Base-by-base conservation (phyloP, 2,888 invertebrate genomes). In the Lasioglossum pauxillum region DNA sequence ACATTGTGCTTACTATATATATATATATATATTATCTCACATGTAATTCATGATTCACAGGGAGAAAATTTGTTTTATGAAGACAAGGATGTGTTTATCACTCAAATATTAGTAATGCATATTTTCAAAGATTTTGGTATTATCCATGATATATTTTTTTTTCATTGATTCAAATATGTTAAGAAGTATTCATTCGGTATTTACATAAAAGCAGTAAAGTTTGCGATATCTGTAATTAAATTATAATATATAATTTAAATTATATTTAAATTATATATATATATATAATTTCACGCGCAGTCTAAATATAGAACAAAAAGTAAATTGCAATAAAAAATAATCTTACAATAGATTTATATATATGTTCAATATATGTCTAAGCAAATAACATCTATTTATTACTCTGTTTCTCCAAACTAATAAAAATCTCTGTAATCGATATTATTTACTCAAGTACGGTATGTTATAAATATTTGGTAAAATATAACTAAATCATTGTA, bases 1-100 rank as follows among this genome's bases (percentile, higher is more conserved):
- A 83, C 72, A 83, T 88, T 90, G 87, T 89, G 87, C 84, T 90
- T 87, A 83, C 72, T 86, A 85, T 87, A 88, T 84, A 80, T 90
- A 86, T 86, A 83, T 86, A 84, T 87, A 88, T 84, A 81, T 90
- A 86, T 86, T 84, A 90, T 87, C 80, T 90, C 84, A 85, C 84
- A 82, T 88, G 78, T 88, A 90, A 84, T 83, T 72, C 80, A 84
- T 88, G 84, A 89, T 87, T 84, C 88, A 90, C 83, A 86, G 80
- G 73, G 74, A 84, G 80, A 77, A 73, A 78, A 82, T 81, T 84
- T 89, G 72, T 85, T 84, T 89, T 85, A 14, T 76, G 86, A 85
- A 88, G 85, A 73, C 60, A 81, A 90, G 85, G 84, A 89, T 89
- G 89, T 67, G 78, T 86, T 90, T 77, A 49, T 76, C 73, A 84